A percentile compares a stretch with the other conserved stretches of the same genome.
Evolutionary conservation across 2,797 vertebrate genomes (phyloP).

Genomic region (Pseudochirops corinnae): DNA sequence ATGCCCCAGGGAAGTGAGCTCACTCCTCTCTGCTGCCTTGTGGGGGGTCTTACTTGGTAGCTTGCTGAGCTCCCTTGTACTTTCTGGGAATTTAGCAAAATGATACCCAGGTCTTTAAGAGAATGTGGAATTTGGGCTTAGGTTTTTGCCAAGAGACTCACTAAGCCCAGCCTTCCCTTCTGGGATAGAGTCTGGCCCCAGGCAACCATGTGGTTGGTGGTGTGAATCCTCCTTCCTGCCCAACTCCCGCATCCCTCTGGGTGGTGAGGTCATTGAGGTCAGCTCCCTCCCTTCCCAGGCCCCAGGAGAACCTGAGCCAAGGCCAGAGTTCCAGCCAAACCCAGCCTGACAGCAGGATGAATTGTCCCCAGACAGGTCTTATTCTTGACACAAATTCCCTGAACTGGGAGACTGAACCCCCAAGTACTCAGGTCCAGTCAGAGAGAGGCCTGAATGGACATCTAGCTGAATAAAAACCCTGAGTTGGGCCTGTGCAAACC

Average conservation of each 20-base stretch:
- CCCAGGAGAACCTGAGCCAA: conserved; percentile 2
- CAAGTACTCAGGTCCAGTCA: background rate
- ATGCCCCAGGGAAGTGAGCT: background rate
- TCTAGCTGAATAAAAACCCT: conserved; percentile 54
- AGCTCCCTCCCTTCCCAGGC: conserved; percentile 57
- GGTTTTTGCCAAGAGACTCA: conserved; percentile 45
- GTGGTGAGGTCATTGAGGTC: conserved; percentile 47
- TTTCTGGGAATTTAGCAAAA: conserved; percentile 23
- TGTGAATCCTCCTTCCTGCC: conserved; percentile 21
- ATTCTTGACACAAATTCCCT: conserved; percentile 6
- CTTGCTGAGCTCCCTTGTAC: conserved; percentile 15
- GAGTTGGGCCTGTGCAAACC: conserved; percentile 44
- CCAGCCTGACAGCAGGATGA: conserved; percentile 34
- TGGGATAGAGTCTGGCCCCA: conserved; percentile 33
- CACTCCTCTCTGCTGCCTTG: background rate
- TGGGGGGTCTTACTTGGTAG: background rate
- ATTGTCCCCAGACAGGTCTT: background rate
- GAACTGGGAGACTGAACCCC: conserved; percentile 14
- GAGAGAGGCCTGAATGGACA: background rate
- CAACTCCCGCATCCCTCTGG: conserved; percentile 38
- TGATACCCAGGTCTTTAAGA: conserved; percentile 24
- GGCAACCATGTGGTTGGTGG: conserved; percentile 37
- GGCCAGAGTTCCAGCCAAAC: conserved; percentile 56
- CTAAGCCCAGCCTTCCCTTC: conserved; percentile 30
- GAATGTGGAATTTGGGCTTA: conserved; percentile 55